Evolutionary conservation across 2,888 invertebrate species (phyloP), one percentile per base, ranked within the genome.

Genomic region (Hemaris fuciformis): DNA sequence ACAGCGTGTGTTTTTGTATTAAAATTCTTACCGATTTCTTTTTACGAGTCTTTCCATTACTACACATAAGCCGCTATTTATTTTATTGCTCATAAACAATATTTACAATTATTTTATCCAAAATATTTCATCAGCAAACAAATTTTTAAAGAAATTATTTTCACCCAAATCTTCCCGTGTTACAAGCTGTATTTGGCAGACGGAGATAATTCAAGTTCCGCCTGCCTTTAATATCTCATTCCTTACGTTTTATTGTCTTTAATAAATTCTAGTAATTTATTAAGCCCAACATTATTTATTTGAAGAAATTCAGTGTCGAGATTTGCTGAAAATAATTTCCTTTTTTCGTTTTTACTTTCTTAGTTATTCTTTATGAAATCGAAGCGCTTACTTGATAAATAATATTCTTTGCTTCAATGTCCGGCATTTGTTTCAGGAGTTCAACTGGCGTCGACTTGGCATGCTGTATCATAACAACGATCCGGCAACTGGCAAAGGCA

Each of bases 381-480:
- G 5, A 1, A 22, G 8, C n/a, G 18, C 13, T 13, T 13, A n/a
- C n/a, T n/a, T 3, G 4, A n/a, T n/a, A 3, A 8, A 38, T 38
- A n/a, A n/a, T 34, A n/a, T 10, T 38, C n/a, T 7, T 27, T 27
- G n/a, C n/a, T n/a, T n/a, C n/a, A 38, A 38, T 38, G 3, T n/a
- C n/a, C 38, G 38, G n/a, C 38, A 27, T 60, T 85, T 90, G 90
- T 90, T 91, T 0, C 88, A 93, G 93, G 94, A 94, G 68, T 97
- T 96, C 83, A 94, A 95, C 62, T 97, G 97, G 97, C 94, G 94
- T 13, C 93, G 94, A 53, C 93, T 95, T 1, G 96, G 95, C 0
- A 93, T 97, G 76, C 87, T 97, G 56, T 96, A 94, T 80, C 95
- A 96, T 86, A 96, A 97, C 87, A 93, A 94, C 75, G 94, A 94